phyloP scores from a whole-genome alignment of 2,797 vertebrate genomes.

The Scolopax bukidnonensis region DNA sequence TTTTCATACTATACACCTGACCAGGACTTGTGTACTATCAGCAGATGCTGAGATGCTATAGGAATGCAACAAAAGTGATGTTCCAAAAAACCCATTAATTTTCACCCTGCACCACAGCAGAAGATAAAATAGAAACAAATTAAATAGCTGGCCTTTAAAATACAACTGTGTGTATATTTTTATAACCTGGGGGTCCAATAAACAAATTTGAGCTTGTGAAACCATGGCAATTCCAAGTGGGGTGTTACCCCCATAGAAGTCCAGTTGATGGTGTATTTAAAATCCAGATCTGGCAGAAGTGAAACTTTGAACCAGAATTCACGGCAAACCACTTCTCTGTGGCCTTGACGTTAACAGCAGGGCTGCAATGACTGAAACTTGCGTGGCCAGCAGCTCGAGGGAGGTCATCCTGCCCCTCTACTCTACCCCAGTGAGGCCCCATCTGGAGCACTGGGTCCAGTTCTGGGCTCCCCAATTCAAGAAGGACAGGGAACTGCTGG shows the following conservation, averaged over 20 bases:
- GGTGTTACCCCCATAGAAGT: neutral
- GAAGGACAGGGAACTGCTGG: too few species aligned
- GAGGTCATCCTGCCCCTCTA: too few species aligned
- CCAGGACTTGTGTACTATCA: neutral
- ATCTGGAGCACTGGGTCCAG: too few species aligned
- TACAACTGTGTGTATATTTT: neutral
- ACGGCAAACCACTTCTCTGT: rapidly evolving
- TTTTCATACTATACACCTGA: neutral
- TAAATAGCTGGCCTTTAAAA: neutral
- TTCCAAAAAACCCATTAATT: neutral
- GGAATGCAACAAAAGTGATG: neutral
- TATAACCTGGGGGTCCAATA: neutral
- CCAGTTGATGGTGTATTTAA: neutral
- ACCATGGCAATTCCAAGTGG: neutral
- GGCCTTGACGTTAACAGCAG: neutral
- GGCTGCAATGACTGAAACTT: neutral
- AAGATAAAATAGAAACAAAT: neutral
- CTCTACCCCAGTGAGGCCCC: too few species aligned
- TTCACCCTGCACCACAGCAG: neutral
- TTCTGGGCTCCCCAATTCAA: too few species aligned
- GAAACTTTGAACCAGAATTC: neutral
- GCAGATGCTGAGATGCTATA: neutral
- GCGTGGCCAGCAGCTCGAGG: too few species aligned
- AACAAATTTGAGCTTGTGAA: neutral
- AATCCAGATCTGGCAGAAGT: neutral